These are phyloP conservation scores for Cantharis rufa DNA, from an alignment of 2,888 invertebrate species.

Conservation along the genomic window DNA sequence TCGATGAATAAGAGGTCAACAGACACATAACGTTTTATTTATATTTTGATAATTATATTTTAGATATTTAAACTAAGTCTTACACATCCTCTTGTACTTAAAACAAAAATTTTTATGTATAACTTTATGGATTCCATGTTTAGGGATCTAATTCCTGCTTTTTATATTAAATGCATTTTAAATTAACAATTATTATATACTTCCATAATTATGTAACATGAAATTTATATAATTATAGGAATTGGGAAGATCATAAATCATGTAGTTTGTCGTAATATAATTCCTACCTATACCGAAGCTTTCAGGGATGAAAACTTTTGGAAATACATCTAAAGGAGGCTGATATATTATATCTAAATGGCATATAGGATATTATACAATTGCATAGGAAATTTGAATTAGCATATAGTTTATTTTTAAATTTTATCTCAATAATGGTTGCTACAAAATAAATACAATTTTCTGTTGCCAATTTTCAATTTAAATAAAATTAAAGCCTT, in stretches of 20 bases:
- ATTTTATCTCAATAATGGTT: too few species aligned
- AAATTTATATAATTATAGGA: too few species aligned
- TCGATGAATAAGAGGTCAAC: neutral
- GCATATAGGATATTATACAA: too few species aligned
- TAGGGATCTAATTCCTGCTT: neutral
- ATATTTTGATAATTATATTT: neutral
- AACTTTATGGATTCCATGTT: neutral
- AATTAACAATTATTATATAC: too few species aligned
- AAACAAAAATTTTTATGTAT: neutral
- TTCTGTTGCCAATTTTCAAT: neutral
- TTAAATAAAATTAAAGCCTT: neutral
- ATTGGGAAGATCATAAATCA: too few species aligned
- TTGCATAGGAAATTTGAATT: too few species aligned
- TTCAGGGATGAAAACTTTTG: too few species aligned
- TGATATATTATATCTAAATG: too few species aligned
- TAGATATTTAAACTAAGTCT: neutral
- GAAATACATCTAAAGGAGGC: too few species aligned
- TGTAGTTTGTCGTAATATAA: too few species aligned
- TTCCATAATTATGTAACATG: too few species aligned
- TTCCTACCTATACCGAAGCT: too few species aligned
- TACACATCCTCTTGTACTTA: neutral
- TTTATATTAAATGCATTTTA: neutral
- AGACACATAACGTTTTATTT: neutral
- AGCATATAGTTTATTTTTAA: neutral
- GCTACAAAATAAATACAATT: neutral